Conservation (phyloP, 2,797 vertebrate genomes). For the Megaceryle alcyon region DNA sequence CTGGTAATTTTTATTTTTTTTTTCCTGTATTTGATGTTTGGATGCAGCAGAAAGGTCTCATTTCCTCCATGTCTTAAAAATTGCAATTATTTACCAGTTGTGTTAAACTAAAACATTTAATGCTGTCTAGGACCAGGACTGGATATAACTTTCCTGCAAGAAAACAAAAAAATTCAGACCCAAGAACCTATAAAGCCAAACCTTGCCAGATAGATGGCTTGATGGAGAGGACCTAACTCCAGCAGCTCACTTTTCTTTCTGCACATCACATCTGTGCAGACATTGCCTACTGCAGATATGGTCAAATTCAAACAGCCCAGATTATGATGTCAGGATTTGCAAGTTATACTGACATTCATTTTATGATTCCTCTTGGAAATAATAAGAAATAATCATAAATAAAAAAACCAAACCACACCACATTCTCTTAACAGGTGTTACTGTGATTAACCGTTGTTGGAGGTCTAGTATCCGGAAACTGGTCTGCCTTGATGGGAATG, state of each 20-base stretch:
- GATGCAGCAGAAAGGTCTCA: not conserved
- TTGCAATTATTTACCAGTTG: not conserved
- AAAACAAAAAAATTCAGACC: not conserved
- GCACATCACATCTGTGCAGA: not conserved
- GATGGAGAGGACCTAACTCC: not conserved
- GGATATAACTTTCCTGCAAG: not conserved
- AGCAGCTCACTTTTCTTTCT: not conserved
- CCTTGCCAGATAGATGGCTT: not conserved
- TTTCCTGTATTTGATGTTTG: not conserved
- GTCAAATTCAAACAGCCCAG: not conserved
- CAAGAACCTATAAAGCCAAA: not conserved
- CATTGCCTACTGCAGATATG: rapidly evolving
- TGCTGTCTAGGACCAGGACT: not conserved
- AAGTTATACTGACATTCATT: not conserved
- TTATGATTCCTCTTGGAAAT: not conserved
- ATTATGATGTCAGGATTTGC: not conserved
- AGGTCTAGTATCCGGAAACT: not conserved
- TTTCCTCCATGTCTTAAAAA: not conserved
- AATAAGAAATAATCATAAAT: not conserved
- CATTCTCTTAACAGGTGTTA: not conserved
- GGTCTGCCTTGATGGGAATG: not conserved
- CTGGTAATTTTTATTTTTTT: not conserved
- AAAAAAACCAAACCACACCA: not conserved
- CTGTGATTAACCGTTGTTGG: rapidly evolving
- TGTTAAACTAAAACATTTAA: not conserved